Conservation (phyloP, 2,113 vertebrate genomes). For the Dipodomys spectabilis region DNA sequence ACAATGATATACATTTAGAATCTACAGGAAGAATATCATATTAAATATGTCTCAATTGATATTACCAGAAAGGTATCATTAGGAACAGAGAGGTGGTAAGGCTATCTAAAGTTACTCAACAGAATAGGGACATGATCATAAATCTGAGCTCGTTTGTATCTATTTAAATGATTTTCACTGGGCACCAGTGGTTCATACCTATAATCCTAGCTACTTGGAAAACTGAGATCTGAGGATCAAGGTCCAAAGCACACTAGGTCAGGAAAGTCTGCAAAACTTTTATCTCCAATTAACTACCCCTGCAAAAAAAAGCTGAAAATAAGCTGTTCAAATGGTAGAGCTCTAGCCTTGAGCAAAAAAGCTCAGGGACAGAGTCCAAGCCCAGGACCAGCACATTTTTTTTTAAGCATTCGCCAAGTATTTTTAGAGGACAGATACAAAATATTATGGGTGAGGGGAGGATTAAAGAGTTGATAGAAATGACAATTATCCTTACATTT, state of each 20-base stretch:
- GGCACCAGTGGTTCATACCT: no score
- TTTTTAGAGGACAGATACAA: background rate
- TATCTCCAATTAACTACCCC: no score
- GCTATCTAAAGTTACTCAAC: background rate
- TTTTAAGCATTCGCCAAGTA: background rate
- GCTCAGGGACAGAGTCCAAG: no score
- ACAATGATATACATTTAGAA: background rate
- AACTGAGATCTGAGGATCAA: no score
- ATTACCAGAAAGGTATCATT: background rate
- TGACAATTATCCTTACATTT: background rate
- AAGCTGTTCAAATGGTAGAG: no score
- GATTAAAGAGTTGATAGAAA: background rate
- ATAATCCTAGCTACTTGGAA: no score
- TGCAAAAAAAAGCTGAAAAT: no score
- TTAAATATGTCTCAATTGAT: background rate
- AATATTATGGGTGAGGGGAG: background rate
- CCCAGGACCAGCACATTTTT: no score
- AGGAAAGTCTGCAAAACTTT: no score
- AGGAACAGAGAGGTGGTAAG: constrained; percentile 35
- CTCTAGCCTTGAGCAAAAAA: no score
- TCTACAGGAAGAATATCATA: background rate
- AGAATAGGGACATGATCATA: background rate
- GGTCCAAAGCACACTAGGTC: no score
- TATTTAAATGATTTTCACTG: background rate
- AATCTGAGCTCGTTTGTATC: background rate